Percentiles rank a stretch among this genome's conserved stretches.
Evolutionary conservation across 2,888 invertebrate genomes (phyloP).

Genomic region (Apoderus coryli): DNA sequence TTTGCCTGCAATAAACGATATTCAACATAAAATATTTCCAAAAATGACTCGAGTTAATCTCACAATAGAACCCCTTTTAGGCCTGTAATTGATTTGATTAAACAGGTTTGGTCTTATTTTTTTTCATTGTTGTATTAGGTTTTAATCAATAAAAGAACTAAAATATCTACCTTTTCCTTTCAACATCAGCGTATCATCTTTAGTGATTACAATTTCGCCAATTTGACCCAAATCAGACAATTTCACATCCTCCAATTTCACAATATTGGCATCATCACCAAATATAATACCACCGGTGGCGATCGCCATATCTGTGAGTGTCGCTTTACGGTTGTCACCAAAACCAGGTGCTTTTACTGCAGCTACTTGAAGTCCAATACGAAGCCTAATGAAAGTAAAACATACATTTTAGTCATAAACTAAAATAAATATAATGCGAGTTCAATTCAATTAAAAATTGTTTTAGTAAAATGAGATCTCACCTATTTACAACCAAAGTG

Average conservation of each 20-base stretch:
- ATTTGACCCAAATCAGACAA: constrained; percentile 33
- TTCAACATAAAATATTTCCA: not conserved
- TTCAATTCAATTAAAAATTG: not conserved
- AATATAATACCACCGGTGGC: constrained; percentile 35
- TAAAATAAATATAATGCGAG: not conserved
- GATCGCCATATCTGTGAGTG: constrained; percentile 35
- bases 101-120: too few species aligned
- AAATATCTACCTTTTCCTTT: constrained; percentile 24
- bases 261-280: constrained; percentile 33
- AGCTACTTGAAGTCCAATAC: constrained; percentile 35
- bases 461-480: constrained; percentile 4
- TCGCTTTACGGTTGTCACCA: constrained; percentile 36
- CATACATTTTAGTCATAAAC: too few species aligned
- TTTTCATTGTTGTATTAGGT: too few species aligned
- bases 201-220: constrained; percentile 34
- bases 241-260: constrained; percentile 34
- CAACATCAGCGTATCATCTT: constrained; percentile 35
- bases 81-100: too few species aligned
- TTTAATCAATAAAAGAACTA: too few species aligned
- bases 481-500: constrained; percentile 40
- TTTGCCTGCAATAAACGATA: constrained; percentile 24
- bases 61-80: too few species aligned
- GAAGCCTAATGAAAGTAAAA: too few species aligned
- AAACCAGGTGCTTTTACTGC: constrained; percentile 38
- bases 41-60: too few species aligned